Base-by-base conservation (phyloP, 2,113 vertebrate species). In the Uria lomvia region DNA sequence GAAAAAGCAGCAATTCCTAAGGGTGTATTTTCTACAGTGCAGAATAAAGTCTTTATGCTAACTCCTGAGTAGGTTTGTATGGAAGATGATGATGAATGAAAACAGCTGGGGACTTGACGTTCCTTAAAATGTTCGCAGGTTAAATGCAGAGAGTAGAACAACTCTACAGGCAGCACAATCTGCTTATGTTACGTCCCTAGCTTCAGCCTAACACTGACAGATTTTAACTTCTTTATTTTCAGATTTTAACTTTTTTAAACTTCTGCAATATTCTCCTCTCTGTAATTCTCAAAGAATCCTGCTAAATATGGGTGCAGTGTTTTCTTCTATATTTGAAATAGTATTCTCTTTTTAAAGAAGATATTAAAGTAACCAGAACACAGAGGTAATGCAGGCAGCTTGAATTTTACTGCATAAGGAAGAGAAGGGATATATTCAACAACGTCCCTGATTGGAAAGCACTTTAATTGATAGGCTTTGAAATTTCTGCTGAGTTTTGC, bases 361-460 rank as follows among this genome's bases (percentile, higher is more conserved):
- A 88, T 74, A 56, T 74, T 40, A 26, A 78, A 87, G 32, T 56
- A 76, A 80, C 67, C 56, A 84, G 68, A 70, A 56, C 21, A 52
- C 63, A 80, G 71, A 88, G 36, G 53, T 70, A 88, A 86, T 66
- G 87, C 70, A 58, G 49, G 34, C 66, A 91, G 70, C 62, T 45
- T 50, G 55, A 74, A 86, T 88, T 93, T 92, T 50, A 91, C 40
- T 62, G 90, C 36, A 8, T 58, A 75, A 91, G 85, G 92, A 90
- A 78, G 96, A 94, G 90, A 81, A 93, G 71, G 63, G 67, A 94
- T 82, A 88, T 42, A 93, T 87, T 96, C 88, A 96, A 97, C 96
- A 96, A 97, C 94, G 86, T 86, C 94, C 97, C 96, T 97, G 95
- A 97, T 96, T 98, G 85, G 76, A 89, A 97, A 98, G 92, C 50